phyloP scores from a whole-genome alignment of 2,888 invertebrate species.

The Barypeithes pellucidus region DNA sequence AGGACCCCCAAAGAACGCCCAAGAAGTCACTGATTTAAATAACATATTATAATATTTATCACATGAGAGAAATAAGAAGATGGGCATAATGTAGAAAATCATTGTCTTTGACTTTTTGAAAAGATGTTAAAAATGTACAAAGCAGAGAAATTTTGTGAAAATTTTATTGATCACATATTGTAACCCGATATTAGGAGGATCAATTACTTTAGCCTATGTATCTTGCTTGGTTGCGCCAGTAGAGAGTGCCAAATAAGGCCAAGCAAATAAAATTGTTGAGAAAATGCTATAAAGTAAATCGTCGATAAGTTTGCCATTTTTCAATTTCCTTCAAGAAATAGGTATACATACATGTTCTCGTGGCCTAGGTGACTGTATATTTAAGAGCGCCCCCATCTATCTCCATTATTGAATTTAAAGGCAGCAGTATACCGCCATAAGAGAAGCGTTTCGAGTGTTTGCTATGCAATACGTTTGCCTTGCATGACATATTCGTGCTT shows the following conservation, averaged over 20 bases:
- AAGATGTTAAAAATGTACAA: too few relatives aligned
- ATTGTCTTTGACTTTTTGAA: too few relatives aligned
- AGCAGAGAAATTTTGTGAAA: too few relatives aligned
- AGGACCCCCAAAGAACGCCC: too few relatives aligned
- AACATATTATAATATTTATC: too few relatives aligned
- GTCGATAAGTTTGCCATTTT: constrained; percentile 59
- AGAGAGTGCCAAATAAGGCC: constrained; percentile 26
- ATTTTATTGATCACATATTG: too few relatives aligned
- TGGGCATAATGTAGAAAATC: too few relatives aligned
- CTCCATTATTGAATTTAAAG: constrained; percentile 62
- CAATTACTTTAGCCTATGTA: neutral
- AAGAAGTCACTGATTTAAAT: too few relatives aligned
- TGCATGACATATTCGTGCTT: constrained; percentile 38
- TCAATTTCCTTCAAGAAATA: constrained; percentile 59
- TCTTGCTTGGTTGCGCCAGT: neutral
- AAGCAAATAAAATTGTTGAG: constrained; percentile 54
- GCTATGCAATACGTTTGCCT: constrained; percentile 37
- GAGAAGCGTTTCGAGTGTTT: constrained; percentile 43
- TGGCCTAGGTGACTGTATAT: constrained; percentile 59
- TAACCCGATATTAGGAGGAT: too few relatives aligned
- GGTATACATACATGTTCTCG: constrained; percentile 56
- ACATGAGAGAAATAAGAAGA: too few relatives aligned
- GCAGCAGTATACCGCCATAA: constrained; percentile 37
- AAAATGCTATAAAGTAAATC: constrained; percentile 57
- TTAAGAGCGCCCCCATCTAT: constrained; percentile 61